phyloP scores from a whole-genome alignment of 2,113 vertebrate species.

The Cheirogaleus medius region DNA sequence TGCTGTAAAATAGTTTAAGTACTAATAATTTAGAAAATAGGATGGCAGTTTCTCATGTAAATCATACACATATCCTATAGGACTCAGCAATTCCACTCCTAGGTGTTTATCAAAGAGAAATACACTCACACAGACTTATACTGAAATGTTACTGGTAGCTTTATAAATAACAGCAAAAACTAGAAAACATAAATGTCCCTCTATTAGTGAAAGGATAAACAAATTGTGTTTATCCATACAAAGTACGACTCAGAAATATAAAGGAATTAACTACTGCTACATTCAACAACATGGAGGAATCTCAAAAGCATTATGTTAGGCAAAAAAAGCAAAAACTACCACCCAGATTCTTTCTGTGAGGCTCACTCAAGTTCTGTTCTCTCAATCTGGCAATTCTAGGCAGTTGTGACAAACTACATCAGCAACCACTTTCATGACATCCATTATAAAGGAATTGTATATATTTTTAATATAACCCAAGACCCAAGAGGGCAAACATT shows the following conservation, averaged over 20 bases:
- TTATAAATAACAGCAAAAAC: not conserved
- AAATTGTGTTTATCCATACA: not conserved
- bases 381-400: not conserved
- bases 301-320: not conserved
- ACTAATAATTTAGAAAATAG: not conserved
- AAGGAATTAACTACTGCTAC: not conserved
- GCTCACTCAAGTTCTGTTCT: not conserved
- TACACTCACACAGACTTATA: not conserved
- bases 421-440: not conserved
- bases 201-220: not conserved
- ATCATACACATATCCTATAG: not conserved
- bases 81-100: not conserved
- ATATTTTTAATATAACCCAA: not conserved
- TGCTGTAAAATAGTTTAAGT: not conserved
- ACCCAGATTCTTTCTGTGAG: not conserved
- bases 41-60: not conserved
- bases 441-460: not conserved
- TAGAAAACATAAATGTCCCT: not conserved
- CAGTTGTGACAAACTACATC: not conserved
- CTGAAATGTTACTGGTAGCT: not conserved
- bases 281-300: not conserved
- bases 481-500: not conserved
- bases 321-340: not conserved
- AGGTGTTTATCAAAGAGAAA: not conserved
- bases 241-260: not conserved